Base-by-base conservation (phyloP, 2,113 vertebrate genomes). In the Helogale parvula region DNA sequence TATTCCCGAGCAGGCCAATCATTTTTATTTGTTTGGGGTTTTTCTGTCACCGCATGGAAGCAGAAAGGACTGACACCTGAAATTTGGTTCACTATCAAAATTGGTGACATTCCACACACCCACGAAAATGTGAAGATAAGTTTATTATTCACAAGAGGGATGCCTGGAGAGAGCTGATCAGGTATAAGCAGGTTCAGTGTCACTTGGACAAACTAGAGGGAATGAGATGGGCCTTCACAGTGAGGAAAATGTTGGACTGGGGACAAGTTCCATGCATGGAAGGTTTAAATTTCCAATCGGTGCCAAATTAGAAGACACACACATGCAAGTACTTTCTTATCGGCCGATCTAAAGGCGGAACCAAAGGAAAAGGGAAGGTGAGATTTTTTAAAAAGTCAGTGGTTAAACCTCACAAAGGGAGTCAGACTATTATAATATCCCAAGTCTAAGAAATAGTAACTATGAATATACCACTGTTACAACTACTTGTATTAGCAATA, bases 241-340 rank as follows among this genome's bases (percentile, higher is more conserved):
- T 21, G n/a, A 21, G 12, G n/a, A 41, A 10, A 38, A 63, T 25
- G 19, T 54, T 54, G 27, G 2, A 27, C 31, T 35, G 31, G 17
- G 4, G 29, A 60, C 4, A 65, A 12, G 1, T 60, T 50, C 35
- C 13, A 0, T 29, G 27, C 1, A 2, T 8, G 2, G 1, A 2
- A 9, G 23, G 2, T 33, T 77, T 54, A 72, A 65, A 68, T 68
- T 80, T 92, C 68, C 13, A 71, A 7, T 52, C 6, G 10, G 14
- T 68, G 15, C 27, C 4, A 50, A 47, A 71, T 21, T 50, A 47
- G 19, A 17, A 54, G 57, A 77, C 14, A 50, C 13, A 25, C 2
- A 45, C 4, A 33, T 50, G 27, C 2, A 17, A 82, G 3, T 10
- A 10, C 19, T 71, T 71, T 90, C 60, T 81, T 14, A 63, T 38